These are phyloP conservation scores for Chironomus tepperi DNA, from an alignment of 1,140 invertebrate genomes.

Conservation along the genomic window DNA sequence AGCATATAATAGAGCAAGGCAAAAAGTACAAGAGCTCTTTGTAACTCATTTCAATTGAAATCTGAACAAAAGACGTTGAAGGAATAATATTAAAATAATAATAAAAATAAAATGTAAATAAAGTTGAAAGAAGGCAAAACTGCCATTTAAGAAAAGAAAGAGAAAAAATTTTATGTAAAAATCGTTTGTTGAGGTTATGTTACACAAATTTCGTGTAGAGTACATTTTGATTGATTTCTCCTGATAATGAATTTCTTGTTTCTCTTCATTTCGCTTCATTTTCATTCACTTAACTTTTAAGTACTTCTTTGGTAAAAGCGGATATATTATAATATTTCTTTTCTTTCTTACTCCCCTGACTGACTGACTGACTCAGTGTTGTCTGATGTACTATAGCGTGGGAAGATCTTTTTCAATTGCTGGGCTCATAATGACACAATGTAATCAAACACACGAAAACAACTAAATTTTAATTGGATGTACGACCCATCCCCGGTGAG, in stretches of 20 bases:
- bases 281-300: background rate
- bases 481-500: background rate
- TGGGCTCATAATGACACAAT: background rate
- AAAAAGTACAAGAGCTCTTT: conserved; percentile 16
- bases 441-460: conserved; percentile 1
- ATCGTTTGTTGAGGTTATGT: conserved; percentile 24
- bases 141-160: background rate
- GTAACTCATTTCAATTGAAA: background rate
- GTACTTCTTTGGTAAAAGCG: conserved; percentile 15
- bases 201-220: conserved; percentile 24
- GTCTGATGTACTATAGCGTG: conserved; percentile 11
- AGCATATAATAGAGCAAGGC: conserved; percentile 20
- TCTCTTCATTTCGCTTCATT: background rate
- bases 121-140: background rate
- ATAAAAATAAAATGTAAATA: conserved; percentile 22
- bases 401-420: conserved; percentile 1
- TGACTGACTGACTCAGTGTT: background rate
- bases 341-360: background rate
- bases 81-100: conserved; percentile 19
- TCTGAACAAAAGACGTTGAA: conserved; percentile 12
- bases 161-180: conserved; percentile 10
- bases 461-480: background rate
- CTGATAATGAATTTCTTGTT: conserved; percentile 22
- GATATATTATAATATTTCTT: background rate
- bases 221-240: conserved; percentile 22